Conservation (phyloP, 2,113 vertebrate species). For the Tonatia bakeri region DNA sequence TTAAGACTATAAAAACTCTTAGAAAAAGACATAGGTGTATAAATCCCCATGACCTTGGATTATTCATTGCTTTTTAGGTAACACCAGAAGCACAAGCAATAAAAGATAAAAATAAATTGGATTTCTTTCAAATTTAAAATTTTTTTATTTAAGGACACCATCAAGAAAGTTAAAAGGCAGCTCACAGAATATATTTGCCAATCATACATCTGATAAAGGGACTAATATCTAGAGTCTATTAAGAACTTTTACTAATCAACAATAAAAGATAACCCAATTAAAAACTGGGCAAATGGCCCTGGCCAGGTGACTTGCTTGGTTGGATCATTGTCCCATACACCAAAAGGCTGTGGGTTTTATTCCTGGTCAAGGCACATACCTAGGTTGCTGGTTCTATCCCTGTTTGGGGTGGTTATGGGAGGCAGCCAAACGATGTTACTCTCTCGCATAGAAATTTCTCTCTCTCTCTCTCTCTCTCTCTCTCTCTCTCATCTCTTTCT, state of each 20-base stretch:
- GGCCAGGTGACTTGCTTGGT: too few species aligned
- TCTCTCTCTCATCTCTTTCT: too few species aligned
- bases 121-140: slow-evolving; percentile 12
- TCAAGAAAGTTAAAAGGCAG: neutral
- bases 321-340: too few species aligned
- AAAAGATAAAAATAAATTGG: neutral
- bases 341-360: too few species aligned
- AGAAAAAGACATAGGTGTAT: neutral
- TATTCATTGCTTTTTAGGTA: slow-evolving; percentile 5
- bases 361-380: too few species aligned
- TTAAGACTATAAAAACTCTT: neutral
- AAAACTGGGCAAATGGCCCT: neutral
- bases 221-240: neutral
- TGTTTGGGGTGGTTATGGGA: too few species aligned
- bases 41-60: neutral
- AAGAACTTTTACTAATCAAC: neutral
- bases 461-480: too few species aligned
- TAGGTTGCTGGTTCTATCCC: too few species aligned
- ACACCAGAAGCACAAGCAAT: neutral
- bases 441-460: too few species aligned
- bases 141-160: neutral
- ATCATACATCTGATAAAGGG: neutral
- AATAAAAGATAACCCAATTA: neutral
- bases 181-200: neutral
- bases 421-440: too few species aligned